Conservation (phyloP, 2,888 invertebrate genomes). For the Drosophila antonietae region DNA sequence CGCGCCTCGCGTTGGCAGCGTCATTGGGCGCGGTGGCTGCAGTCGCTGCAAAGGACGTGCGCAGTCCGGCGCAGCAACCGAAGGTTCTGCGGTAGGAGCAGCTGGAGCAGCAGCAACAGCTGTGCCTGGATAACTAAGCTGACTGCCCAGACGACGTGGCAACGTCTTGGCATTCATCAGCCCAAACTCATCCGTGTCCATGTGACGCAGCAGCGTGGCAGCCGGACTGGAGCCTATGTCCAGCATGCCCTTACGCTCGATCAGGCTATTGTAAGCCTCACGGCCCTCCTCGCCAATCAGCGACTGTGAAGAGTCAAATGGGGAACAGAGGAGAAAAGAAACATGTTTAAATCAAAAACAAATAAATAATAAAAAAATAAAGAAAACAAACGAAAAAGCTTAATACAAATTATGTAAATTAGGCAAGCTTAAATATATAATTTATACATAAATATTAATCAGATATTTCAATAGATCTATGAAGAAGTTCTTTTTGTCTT, state of each 20-base stretch:
- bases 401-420: background rate
- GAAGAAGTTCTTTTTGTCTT: constrained; percentile 17
- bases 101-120: background rate
- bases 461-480: background rate
- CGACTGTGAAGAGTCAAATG: constrained; percentile 86
- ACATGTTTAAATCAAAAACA: constrained; percentile 20
- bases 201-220: constrained; percentile 76
- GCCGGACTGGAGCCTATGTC: constrained; percentile 74
- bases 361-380: constrained; percentile 17
- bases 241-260: constrained; percentile 88
- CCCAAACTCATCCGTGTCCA: constrained; percentile 82
- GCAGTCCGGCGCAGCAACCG: constrained; percentile 9
- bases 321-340: constrained; percentile 12
- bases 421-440: background rate
- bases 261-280: constrained; percentile 95
- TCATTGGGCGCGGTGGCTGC: constrained; percentile 83
- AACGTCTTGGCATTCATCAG: constrained; percentile 80
- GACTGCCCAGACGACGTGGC: constrained; percentile 76
- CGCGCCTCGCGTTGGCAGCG: constrained; percentile 83
- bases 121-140: constrained; percentile 37
- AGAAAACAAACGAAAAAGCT: background rate
- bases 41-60: constrained; percentile 54
- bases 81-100: constrained; percentile 3
- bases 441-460: background rate
- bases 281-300: constrained; percentile 95